Evolutionary conservation across 2,888 invertebrate species (phyloP), one percentile per base, ranked within the genome.

Genomic region (Microdon myrmicae): DNA sequence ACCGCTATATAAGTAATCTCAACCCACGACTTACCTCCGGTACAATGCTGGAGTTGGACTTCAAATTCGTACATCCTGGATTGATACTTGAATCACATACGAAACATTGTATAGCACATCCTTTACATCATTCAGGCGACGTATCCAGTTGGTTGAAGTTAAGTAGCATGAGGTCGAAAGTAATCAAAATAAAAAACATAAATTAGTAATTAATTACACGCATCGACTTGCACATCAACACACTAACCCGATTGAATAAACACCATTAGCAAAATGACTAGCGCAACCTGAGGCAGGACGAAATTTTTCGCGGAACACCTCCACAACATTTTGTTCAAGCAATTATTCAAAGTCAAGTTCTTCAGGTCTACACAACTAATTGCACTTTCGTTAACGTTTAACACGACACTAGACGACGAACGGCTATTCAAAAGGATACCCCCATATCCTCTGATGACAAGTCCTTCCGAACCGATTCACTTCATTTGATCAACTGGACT

Each of bases 11-110:
- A n/a, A n/a, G n/a, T n/a, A n/a, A n/a, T n/a, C n/a, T n/a, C n/a
- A n/a, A 20, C 7, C 3, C 2, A 14, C 1, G 14, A 68, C 75
- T 74, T 67, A 79, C 79, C 75, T 77, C 77, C 3, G 79, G 60
- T 37, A 71, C 69, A 56, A 79, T 76, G 69, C 72, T 76, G 10
- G 73, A 70, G 48, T 75, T 74, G 13, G 75, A 70, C 45, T 68
- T 71, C 25, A 78, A 66, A 72, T 84, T 82, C 9, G 78, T 77
- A 72, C 84, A 85, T 60, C 81, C 78, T 4, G 82, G 79, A 74
- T 84, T 83, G 48, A 79, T 77, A 54, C 79, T 79, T 8, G 83
- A 83, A 60, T 83, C 82, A 72, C 84, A 85, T 43, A 82, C 81
- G 77, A 81, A 85, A 69, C 84, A 84, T 69, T 83, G 78, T 41